Conservation (phyloP, 2,888 invertebrate species). For the Zaprionus lineosus region DNA sequence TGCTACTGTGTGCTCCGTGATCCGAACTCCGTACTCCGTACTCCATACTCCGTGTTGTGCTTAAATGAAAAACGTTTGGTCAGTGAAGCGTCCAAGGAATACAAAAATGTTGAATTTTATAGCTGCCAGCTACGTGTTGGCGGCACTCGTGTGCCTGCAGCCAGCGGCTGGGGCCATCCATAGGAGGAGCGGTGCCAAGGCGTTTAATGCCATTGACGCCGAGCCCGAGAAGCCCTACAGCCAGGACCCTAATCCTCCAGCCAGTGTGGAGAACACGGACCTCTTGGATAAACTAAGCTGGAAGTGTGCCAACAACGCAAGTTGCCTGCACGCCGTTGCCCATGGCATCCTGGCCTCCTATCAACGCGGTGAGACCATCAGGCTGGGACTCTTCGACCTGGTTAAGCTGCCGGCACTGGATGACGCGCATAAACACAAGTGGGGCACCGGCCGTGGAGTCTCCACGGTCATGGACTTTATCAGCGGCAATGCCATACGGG, state of each 20-base stretch:
- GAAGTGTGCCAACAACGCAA: conserved; percentile 86
- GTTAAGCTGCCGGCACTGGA: conserved; percentile 83
- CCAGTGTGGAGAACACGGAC: conserved; percentile 66
- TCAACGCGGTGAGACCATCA: conserved; percentile 84
- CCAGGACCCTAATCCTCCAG: conserved; percentile 12
- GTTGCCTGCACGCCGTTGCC: conserved; percentile 85
- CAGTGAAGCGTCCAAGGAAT: neutral
- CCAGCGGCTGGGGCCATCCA: conserved; percentile 53
- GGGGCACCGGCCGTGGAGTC: conserved; percentile 75
- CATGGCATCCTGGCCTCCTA: conserved; percentile 84
- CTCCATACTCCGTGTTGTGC: no score
- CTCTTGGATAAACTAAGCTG: conserved; percentile 80
- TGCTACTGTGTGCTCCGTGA: conserved; percentile 16
- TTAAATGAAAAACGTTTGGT: conserved; percentile 7
- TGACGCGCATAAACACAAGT: conserved; percentile 59
- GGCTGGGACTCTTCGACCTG: conserved; percentile 85
- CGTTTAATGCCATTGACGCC: conserved; percentile 33
- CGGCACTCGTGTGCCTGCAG: conserved; percentile 43
- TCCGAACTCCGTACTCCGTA: neutral
- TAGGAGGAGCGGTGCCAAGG: conserved; percentile 58
- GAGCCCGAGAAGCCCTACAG: conserved; percentile 2
- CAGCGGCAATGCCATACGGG: conserved; percentile 80
- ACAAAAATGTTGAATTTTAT: conserved; percentile 42
- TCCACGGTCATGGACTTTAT: conserved; percentile 79
- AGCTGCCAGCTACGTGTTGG: conserved; percentile 45